These are phyloP conservation scores for Monopis laevigella DNA, from an alignment of 2,888 invertebrate species.

Conservation along the genomic window DNA sequence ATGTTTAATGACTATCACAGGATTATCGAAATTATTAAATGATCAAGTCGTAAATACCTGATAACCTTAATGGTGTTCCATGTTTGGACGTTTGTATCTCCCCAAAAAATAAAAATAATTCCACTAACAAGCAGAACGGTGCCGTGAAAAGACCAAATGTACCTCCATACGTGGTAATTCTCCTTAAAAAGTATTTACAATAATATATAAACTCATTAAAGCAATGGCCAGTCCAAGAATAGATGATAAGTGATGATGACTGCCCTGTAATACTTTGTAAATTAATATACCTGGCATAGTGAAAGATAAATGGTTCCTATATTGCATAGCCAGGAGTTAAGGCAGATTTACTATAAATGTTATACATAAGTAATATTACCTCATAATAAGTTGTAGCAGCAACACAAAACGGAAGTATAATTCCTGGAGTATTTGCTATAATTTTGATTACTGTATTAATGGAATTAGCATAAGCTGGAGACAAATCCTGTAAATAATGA, in stretches of 20 bases:
- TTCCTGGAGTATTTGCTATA: constrained; percentile 74
- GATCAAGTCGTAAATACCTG: constrained; percentile 17
- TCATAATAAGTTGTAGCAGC: constrained; percentile 66
- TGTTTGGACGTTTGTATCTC: constrained; percentile 41
- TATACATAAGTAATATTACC: constrained; percentile 31
- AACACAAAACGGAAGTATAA: constrained; percentile 75
- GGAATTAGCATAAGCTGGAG: constrained; percentile 78
- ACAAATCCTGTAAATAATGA: constrained; percentile 75
- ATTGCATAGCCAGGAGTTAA: too few relatives aligned
- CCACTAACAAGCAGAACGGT: constrained; percentile 40
- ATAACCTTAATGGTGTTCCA: constrained; percentile 36
- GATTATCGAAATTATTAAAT: too few relatives aligned
- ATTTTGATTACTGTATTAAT: constrained; percentile 79
- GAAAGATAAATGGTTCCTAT: too few relatives aligned
- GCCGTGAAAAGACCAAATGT: constrained; percentile 56
- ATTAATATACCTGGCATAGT: too few relatives aligned
- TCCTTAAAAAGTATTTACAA: neutral
- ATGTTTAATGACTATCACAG: too few relatives aligned
- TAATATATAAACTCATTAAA: too few relatives aligned
- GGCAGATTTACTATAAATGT: constrained; percentile 25
- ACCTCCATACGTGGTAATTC: constrained; percentile 35
- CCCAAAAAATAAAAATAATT: constrained; percentile 44
- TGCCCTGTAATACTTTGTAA: too few relatives aligned
- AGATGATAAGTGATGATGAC: too few relatives aligned
- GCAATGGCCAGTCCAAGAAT: too few relatives aligned